Evolutionary conservation across 2,888 invertebrate species (phyloP).

Genomic region (Ennomos quercinarius): DNA sequence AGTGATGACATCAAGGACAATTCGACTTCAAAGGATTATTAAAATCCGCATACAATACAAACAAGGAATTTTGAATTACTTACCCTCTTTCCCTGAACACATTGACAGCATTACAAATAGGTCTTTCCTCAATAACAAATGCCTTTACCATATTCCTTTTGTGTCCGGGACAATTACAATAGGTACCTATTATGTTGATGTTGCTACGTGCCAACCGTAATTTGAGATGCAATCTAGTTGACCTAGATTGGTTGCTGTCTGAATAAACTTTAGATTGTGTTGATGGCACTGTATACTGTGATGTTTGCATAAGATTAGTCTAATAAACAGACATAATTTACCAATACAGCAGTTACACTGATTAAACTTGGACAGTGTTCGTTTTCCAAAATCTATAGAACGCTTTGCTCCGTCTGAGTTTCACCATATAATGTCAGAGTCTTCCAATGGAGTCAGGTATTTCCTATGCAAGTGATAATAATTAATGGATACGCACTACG

Average conservation of each 20-base stretch:
- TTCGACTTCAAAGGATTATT: too few species aligned
- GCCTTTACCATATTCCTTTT: slow-evolving; percentile 50
- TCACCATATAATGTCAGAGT: too few species aligned
- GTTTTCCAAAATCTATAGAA: too few species aligned
- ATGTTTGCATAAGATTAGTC: slow-evolving; percentile 4
- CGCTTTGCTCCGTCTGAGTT: too few species aligned
- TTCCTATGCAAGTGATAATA: too few species aligned
- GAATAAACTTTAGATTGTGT: slow-evolving; percentile 23
- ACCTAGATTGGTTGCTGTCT: slow-evolving; percentile 29
- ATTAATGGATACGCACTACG: too few species aligned
- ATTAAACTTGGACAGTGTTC: too few species aligned
- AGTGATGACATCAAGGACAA: too few species aligned
- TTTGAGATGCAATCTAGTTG: slow-evolving; percentile 38
- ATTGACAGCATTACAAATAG: slow-evolving; percentile 71
- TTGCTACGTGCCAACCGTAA: slow-evolving; percentile 25
- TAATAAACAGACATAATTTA: background rate
- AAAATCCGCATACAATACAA: too few species aligned
- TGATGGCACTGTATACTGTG: slow-evolving; percentile 8
- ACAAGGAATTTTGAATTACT: slow-evolving; percentile 36
- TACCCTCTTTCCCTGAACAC: slow-evolving; percentile 76
- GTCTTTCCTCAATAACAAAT: slow-evolving; percentile 60
- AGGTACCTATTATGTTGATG: slow-evolving; percentile 2
- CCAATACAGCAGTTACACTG: too few species aligned
- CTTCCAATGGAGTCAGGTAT: too few species aligned
- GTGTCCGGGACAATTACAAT: slow-evolving; percentile 20